phyloP scores from a whole-genome alignment of 1,140 invertebrate species.

The Scaptomyza montana region DNA sequence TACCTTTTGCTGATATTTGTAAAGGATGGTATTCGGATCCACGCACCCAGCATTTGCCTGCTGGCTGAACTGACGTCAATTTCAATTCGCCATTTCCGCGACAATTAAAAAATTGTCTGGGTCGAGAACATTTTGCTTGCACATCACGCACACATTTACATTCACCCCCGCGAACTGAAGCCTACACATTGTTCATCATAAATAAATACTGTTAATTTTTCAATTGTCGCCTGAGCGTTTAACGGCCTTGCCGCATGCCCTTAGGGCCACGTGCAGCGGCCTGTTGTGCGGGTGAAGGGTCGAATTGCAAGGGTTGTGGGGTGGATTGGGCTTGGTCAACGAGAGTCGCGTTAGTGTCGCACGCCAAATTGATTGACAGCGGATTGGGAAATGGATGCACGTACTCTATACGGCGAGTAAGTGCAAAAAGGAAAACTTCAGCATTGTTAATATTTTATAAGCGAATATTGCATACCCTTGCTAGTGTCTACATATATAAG shows the following conservation, averaged over 20 bases:
- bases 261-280: conserved; percentile 13
- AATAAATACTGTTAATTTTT: conserved; percentile 83
- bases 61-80: conserved; percentile 58
- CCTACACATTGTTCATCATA: conserved; percentile 64
- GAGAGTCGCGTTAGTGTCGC: conserved; percentile 23
- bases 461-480: no score
- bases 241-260: conserved; percentile 49
- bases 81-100: conserved; percentile 73
- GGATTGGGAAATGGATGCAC: conserved; percentile 42
- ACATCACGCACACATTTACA: conserved; percentile 52
- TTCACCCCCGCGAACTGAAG: not conserved
- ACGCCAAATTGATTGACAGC: conserved; percentile 48
- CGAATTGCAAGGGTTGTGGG: not conserved
- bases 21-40: not conserved
- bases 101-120: conserved; percentile 72
- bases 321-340: not conserved
- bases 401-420: conserved; percentile 29
- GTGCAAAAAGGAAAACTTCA: not conserved
- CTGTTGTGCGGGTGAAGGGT: not conserved
- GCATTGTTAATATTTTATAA: no score
- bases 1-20: conserved; percentile 30
- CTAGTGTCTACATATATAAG: no score
- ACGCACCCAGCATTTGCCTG: conserved; percentile 42
- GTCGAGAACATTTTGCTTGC: conserved; percentile 64
- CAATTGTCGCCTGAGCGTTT: conserved; percentile 70